These are phyloP conservation scores for Sciurus vulgaris DNA, from an alignment of 2,797 vertebrate species.

Conservation along the genomic window DNA sequence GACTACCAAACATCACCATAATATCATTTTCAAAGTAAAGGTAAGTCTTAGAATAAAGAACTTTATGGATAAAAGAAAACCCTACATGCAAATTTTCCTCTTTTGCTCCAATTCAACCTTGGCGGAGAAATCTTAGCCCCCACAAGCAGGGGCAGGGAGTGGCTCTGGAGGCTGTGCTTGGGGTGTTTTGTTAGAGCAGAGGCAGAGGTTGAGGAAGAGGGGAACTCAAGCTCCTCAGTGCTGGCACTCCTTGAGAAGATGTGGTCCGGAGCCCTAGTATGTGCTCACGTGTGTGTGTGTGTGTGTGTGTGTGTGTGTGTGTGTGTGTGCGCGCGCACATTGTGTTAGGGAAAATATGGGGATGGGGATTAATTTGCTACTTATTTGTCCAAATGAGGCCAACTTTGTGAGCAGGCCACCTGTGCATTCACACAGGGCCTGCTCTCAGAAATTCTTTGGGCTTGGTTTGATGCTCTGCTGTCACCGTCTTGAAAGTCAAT, in stretches of 20 bases:
- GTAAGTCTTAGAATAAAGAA: slow-evolving; percentile 13
- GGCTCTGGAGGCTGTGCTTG: not conserved
- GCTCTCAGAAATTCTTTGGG: not conserved
- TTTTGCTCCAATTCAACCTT: not conserved
- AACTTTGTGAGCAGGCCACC: not conserved
- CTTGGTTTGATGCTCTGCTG: not conserved
- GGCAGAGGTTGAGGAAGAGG: not conserved
- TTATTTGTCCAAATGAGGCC: not conserved
- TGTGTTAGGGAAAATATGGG: too few species aligned
- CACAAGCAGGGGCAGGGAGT: not conserved
- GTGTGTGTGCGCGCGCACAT: not conserved
- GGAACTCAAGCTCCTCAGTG: not conserved
- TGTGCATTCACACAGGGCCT: not conserved
- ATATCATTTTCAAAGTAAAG: slow-evolving; percentile 1
- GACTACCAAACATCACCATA: not conserved
- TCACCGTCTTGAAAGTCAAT: not conserved
- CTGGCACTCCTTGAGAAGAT: too few species aligned
- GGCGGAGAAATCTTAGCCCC: not conserved
- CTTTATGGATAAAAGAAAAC: not conserved
- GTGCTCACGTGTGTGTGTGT: too few species aligned
- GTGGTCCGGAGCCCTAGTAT: too few species aligned
- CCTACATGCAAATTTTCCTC: slow-evolving; percentile 10
- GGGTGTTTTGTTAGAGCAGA: not conserved
- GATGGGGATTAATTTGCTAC: not conserved
- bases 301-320: not conserved